These are phyloP conservation scores for Aplodontia rufa DNA, from an alignment of 2,113 vertebrate species.

Conservation along the genomic window DNA sequence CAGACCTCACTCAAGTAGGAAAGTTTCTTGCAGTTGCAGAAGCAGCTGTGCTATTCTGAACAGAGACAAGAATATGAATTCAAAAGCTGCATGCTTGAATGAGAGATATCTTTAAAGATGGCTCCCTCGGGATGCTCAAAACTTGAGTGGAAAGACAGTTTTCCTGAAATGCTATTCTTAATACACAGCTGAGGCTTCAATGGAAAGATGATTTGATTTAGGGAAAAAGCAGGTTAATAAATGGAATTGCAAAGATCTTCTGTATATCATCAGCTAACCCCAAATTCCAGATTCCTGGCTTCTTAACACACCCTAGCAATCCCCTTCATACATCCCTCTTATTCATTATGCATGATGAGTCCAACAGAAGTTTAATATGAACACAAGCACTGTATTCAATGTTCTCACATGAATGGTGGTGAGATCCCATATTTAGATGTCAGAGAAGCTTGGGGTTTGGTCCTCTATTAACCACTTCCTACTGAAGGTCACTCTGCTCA, in stretches of 20 bases:
- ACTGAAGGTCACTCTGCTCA: background rate
- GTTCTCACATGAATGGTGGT: background rate
- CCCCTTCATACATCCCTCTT: background rate
- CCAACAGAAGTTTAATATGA: slow-evolving; percentile 30
- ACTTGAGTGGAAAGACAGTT: slow-evolving; percentile 49
- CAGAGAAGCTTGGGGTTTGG: background rate
- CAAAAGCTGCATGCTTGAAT: slow-evolving; percentile 58
- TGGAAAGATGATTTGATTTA: slow-evolving; percentile 61
- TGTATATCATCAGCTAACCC: slow-evolving; percentile 48
- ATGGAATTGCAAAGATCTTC: slow-evolving; percentile 51
- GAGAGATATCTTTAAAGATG: slow-evolving; percentile 59
- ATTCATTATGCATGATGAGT: background rate
- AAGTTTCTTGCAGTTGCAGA: slow-evolving; percentile 47
- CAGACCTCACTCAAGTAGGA: slow-evolving; percentile 39
- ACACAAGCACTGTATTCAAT: background rate
- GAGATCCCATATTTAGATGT: background rate
- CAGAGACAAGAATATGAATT: slow-evolving; percentile 46
- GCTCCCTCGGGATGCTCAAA: slow-evolving; percentile 34
- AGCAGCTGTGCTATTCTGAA: slow-evolving; percentile 59
- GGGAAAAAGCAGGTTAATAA: slow-evolving; percentile 54
- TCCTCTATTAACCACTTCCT: background rate
- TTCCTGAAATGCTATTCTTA: slow-evolving; percentile 53
- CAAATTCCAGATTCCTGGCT: background rate
- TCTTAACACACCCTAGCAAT: background rate
- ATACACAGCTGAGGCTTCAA: slow-evolving; percentile 42